A percentile compares a stretch with the other conserved stretches of the same genome.
Conservation (phyloP, 2,113 vertebrate species). For the Clarias batrachus region DNA sequence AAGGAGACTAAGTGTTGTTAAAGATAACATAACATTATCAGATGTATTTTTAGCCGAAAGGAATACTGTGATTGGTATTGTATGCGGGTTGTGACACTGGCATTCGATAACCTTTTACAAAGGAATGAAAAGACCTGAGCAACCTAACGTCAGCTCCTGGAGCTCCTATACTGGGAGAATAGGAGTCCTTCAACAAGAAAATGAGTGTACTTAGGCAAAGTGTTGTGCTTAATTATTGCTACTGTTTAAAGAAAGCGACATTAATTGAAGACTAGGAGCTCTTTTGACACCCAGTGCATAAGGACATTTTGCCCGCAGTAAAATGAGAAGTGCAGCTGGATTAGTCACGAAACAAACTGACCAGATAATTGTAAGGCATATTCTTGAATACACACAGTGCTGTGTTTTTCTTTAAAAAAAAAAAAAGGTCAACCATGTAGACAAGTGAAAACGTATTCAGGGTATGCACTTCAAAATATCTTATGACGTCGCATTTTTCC, state of each 20-base stretch:
- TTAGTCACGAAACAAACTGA: conserved; percentile 40
- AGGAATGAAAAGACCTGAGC: conserved; percentile 38
- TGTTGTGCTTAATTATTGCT: conserved; percentile 56
- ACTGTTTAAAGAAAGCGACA: conserved; percentile 51
- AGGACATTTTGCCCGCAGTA: conserved; percentile 50
- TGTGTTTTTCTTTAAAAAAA: neutral
- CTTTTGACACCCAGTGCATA: conserved; percentile 48
- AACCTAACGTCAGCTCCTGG: conserved; percentile 37
- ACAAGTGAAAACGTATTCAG: neutral
- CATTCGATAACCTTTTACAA: conserved; percentile 15
- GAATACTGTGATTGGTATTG: neutral
- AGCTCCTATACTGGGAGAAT: conserved; percentile 41
- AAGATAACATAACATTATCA: too few relatives aligned
- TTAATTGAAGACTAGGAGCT: conserved; percentile 56
- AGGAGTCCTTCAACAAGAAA: conserved; percentile 60
- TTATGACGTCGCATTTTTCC: too few relatives aligned
- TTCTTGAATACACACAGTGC: conserved; percentile 26
- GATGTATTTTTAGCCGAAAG: too few relatives aligned
- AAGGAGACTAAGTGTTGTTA: too few relatives aligned
- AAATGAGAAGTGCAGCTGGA: conserved; percentile 51
- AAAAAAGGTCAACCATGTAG: neutral
- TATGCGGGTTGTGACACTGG: neutral
- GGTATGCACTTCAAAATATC: neutral
- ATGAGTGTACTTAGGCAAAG: conserved; percentile 49
- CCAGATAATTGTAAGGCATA: conserved; percentile 33